These are phyloP conservation scores for Unio pictorum DNA, from an alignment of 2,888 invertebrate species.

Conservation along the genomic window DNA sequence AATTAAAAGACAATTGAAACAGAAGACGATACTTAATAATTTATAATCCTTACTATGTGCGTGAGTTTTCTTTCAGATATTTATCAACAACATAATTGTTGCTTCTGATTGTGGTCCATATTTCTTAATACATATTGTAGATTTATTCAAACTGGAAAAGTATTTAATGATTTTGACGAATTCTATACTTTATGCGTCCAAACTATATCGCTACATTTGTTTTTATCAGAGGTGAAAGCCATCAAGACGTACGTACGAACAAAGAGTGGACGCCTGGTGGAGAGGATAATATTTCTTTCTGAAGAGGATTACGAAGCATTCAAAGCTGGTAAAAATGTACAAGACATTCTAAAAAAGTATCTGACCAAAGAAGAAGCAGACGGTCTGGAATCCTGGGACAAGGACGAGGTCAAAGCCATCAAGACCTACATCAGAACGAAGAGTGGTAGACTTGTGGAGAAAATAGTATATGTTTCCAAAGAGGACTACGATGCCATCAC, in stretches of 20 bases:
- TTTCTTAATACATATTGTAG: too few relatives aligned
- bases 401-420: slow-evolving; percentile 69
- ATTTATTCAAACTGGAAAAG: not conserved
- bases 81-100: too few relatives aligned
- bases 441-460: slow-evolving; percentile 66
- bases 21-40: too few relatives aligned
- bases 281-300: slow-evolving; percentile 65
- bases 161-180: not conserved
- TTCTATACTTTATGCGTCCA: not conserved
- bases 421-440: slow-evolving; percentile 69
- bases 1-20: too few relatives aligned
- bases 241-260: slow-evolving; percentile 69
- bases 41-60: too few relatives aligned
- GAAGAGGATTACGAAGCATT: slow-evolving; percentile 69
- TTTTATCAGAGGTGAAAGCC: slow-evolving; percentile 61
- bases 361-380: slow-evolving; percentile 64
- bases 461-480: slow-evolving; percentile 67
- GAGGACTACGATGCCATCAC: slow-evolving; percentile 69
- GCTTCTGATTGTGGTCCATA: too few relatives aligned
- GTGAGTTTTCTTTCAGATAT: too few relatives aligned
- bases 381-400: slow-evolving; percentile 67
- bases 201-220: not conserved
- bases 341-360: slow-evolving; percentile 61
- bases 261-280: slow-evolving; percentile 67
- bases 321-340: slow-evolving; percentile 60